Evolutionary conservation across 2,888 invertebrate genomes (phyloP).

Genomic region (Phyllotreta cruciferae): DNA sequence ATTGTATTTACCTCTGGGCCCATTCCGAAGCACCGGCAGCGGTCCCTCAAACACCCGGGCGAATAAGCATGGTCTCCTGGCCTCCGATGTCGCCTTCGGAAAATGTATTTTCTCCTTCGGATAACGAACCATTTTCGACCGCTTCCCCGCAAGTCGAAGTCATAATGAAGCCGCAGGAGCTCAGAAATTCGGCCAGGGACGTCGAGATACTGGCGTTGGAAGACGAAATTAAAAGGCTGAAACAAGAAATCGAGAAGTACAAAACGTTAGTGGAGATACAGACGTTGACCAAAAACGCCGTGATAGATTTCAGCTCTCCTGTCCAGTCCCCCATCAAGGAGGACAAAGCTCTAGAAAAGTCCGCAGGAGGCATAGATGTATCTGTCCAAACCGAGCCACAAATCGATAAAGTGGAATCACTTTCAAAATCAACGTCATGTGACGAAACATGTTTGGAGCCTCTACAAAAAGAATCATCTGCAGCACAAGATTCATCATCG

Average conservation of each 20-base stretch:
- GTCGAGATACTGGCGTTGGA: constrained; percentile 56
- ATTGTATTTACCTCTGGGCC: constrained; percentile 91
- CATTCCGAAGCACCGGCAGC: constrained; percentile 76
- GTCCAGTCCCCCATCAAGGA: constrained; percentile 47
- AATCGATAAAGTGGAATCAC: constrained; percentile 2
- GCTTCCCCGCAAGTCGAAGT: constrained; percentile 39
- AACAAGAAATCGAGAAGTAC: constrained; percentile 66
- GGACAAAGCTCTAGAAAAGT: constrained; percentile 41
- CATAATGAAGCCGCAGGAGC: constrained; percentile 39
- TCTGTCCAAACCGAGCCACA: constrained; percentile 38
- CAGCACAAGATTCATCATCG: constrained; percentile 2
- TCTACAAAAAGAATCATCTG: background rate
- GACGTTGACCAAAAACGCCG: constrained; percentile 63
- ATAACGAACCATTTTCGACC: constrained; percentile 43
- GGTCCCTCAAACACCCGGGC: constrained; percentile 75
- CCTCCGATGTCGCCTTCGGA: constrained; percentile 65
- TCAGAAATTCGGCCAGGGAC: constrained; percentile 53
- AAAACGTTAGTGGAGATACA: constrained; percentile 67
- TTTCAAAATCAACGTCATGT: constrained; percentile 14
- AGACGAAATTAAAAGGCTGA: constrained; percentile 64
- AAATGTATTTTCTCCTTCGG: constrained; percentile 44
- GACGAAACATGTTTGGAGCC: background rate
- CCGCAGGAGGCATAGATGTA: constrained; percentile 2
- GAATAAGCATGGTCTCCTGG: constrained; percentile 76
- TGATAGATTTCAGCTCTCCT: constrained; percentile 63